Evolutionary conservation across 2,888 invertebrate genomes (phyloP).

Genomic region (Osmoderma eremita): DNA sequence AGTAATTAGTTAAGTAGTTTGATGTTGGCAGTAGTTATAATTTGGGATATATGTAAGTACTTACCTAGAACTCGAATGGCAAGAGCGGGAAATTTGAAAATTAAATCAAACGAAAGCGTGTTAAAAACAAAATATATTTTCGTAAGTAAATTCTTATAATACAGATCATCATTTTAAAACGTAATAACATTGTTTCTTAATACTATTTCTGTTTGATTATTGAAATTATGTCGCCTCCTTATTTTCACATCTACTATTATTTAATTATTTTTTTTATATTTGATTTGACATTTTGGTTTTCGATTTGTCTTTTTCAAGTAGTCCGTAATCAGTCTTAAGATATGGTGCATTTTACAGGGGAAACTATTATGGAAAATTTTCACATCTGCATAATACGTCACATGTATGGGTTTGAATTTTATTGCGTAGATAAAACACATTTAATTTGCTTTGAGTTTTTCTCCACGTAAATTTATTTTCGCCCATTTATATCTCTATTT

Average conservation of each 20-base stretch:
- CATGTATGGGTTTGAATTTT: background rate
- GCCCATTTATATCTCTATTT: no score
- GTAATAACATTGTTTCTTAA: constrained; percentile 24
- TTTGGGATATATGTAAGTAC: no score
- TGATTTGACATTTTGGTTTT: constrained; percentile 28
- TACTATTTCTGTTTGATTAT: constrained; percentile 11
- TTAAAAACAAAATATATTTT: constrained; percentile 37
- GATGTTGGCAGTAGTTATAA: no score
- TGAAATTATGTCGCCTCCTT: background rate
- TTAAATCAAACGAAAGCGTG: background rate
- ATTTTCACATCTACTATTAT: background rate
- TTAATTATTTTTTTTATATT: background rate
- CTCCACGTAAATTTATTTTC: no score
- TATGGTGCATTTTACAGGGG: constrained; percentile 46
- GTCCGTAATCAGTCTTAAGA: constrained; percentile 49
- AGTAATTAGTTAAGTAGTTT: no score
- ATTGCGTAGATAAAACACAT: no score
- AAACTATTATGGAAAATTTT: background rate
- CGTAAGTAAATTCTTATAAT: constrained; percentile 31
- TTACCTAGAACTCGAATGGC: no score
- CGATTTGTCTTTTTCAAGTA: constrained; percentile 37
- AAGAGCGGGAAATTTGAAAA: background rate
- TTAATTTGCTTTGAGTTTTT: no score
- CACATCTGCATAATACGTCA: background rate
- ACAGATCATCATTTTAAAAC: constrained; percentile 36